Evolutionary conservation across 2,888 invertebrate species (phyloP).

Genomic region (Carcina quercana): DNA sequence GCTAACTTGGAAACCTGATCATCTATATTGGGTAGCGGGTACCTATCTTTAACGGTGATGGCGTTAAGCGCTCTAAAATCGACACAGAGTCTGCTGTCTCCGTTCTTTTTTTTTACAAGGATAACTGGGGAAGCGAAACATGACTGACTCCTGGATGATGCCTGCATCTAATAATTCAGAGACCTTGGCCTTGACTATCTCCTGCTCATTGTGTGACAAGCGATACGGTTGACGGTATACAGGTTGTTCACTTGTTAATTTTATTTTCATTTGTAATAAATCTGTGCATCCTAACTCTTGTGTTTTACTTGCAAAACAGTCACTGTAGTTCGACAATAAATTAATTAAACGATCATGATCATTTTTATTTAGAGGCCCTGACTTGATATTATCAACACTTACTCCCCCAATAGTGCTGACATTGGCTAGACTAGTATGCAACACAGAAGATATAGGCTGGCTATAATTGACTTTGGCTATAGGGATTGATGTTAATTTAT

Average conservation of each 20-base stretch:
- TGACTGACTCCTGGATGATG: constrained; percentile 8
- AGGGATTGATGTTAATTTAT: neutral
- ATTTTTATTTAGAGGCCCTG: constrained; percentile 8
- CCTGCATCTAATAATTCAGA: constrained; percentile 4
- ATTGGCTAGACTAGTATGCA: constrained; percentile 3
- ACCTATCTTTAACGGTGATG: constrained; percentile 22
- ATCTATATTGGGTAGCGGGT: constrained; percentile 24
- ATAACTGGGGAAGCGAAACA: constrained; percentile 10
- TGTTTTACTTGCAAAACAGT: constrained; percentile 16
- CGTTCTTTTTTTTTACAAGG: constrained; percentile 5
- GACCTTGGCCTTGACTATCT: constrained; percentile 3
- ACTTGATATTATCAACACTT: neutral
- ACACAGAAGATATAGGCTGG: too few relatives aligned
- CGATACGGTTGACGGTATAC: constrained; percentile 2
- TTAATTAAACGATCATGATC: constrained; percentile 3
- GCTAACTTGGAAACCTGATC: constrained; percentile 25
- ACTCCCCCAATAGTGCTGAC: constrained; percentile 4
- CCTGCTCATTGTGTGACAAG: neutral
- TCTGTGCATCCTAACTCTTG: constrained; percentile 18
- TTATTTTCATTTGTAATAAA: constrained; percentile 19
- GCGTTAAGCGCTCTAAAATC: constrained; percentile 14
- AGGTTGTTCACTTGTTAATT: constrained; percentile 11
- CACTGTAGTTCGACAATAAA: constrained; percentile 10
- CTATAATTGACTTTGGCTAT: too few relatives aligned
- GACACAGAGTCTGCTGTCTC: constrained; percentile 18